Conservation (phyloP, 1,140 invertebrate species). For the Drosophila teissieri region DNA sequence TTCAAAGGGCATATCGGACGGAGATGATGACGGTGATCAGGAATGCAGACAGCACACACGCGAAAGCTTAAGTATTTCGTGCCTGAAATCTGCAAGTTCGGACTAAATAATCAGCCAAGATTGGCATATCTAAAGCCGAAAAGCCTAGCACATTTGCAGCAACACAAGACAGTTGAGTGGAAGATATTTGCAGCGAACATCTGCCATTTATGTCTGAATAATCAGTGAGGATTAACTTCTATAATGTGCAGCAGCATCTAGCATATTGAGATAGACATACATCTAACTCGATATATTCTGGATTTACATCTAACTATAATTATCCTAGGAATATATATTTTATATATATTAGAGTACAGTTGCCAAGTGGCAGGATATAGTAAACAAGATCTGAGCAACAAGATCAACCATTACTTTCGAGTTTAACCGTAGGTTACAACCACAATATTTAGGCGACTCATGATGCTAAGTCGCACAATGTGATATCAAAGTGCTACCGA, state of each 20-base stretch:
- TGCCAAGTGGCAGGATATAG: background rate
- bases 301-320: too few relatives aligned
- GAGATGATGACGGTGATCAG: constrained; percentile 35
- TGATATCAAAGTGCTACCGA: background rate
- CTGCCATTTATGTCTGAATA: background rate
- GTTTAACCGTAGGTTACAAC: too few relatives aligned
- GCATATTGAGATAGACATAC: too few relatives aligned
- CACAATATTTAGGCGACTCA: background rate
- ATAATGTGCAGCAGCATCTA: too few relatives aligned
- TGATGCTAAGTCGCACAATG: background rate
- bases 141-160: constrained; percentile 1
- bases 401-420: too few relatives aligned
- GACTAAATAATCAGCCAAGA: constrained; percentile 15
- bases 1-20: constrained; percentile 37
- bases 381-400: too few relatives aligned
- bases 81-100: constrained; percentile 21
- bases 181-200: background rate
- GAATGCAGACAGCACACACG: constrained; percentile 27
- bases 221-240: background rate
- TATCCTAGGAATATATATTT: too few relatives aligned
- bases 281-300: too few relatives aligned
- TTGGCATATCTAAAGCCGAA: constrained; percentile 6
- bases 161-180: background rate
- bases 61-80: constrained; percentile 38
- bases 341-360: background rate